phyloP scores from a whole-genome alignment of 2,888 invertebrate genomes.

The Drepanosiphum platanoidis region DNA sequence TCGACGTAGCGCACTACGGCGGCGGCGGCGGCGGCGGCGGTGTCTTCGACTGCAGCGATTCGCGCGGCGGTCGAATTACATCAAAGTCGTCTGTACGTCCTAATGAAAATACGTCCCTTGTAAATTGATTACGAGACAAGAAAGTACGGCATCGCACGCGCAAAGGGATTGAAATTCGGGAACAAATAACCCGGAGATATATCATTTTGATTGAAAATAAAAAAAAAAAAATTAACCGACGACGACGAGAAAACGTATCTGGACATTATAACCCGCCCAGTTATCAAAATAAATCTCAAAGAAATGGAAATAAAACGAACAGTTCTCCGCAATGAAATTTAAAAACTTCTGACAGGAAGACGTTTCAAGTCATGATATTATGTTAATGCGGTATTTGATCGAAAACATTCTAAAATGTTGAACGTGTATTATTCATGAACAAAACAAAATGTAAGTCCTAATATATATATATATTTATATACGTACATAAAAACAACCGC shows the following conservation, averaged over 20 bases:
- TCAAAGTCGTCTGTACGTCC: constrained; percentile 13
- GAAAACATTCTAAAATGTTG: too few species aligned
- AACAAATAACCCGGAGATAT: constrained; percentile 33
- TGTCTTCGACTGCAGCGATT: constrained; percentile 3
- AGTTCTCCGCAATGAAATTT: not conserved
- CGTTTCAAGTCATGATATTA: not conserved
- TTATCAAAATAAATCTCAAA: not conserved
- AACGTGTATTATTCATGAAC: too few species aligned
- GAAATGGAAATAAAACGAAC: not conserved
- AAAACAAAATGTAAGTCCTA: not conserved
- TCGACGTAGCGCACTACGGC: too few species aligned
- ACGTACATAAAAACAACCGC: not conserved
- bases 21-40: not conserved
- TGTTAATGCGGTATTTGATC: not conserved
- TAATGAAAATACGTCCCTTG: constrained; percentile 50
- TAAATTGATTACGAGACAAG: constrained; percentile 49
- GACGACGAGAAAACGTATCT: not conserved
- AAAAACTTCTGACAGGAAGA: not conserved
- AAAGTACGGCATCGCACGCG: constrained; percentile 18
- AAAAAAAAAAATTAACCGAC: not conserved
- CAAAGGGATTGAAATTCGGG: constrained; percentile 30
- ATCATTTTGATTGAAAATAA: constrained; percentile 17
- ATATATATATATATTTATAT: not conserved
- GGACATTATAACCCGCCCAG: not conserved
- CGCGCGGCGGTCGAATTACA: constrained; percentile 35